Conservation (phyloP, 37 sponge, comb jelly and placozoan genomes). For the Halisarca cf. caerulea region DNA sequence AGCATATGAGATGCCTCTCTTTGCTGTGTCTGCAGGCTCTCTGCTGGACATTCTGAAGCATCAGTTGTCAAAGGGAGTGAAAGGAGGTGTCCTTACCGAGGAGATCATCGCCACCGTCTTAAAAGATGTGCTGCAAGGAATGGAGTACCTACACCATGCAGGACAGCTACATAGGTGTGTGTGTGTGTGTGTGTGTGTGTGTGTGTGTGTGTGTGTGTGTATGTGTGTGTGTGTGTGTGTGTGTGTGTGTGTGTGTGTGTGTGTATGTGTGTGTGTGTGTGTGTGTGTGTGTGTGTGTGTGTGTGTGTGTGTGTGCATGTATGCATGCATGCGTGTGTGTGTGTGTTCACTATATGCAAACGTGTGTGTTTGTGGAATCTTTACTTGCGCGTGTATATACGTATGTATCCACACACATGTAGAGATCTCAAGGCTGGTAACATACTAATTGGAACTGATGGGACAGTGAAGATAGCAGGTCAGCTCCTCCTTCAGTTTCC, state of each 20-base stretch:
- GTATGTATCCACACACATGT: too few species aligned
- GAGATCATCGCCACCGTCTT: slow-evolving; percentile 87
- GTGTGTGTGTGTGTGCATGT: neutral
- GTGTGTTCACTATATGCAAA: neutral
- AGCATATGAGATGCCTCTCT: neutral
- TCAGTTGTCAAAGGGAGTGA: slow-evolving; percentile 54
- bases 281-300: slow-evolving; percentile 4
- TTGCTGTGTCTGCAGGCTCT: slow-evolving; percentile 84
- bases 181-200: too few species aligned
- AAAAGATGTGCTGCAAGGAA: slow-evolving; percentile 78
- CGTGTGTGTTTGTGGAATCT: slow-evolving; percentile 27
- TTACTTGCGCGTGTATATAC: neutral
- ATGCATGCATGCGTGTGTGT: slow-evolving; percentile 2
- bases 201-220: too few species aligned
- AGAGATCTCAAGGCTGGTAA: slow-evolving; percentile 96
- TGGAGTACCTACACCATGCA: slow-evolving; percentile 89
- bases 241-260: slow-evolving; percentile 29
- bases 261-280: slow-evolving; percentile 41
- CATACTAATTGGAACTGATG: slow-evolving; percentile 90
- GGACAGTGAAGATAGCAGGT: slow-evolving; percentile 88
- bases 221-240: slow-evolving; percentile 27
- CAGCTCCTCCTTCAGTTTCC: too few species aligned
- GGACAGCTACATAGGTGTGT: slow-evolving; percentile 74
- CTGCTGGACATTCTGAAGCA: slow-evolving; percentile 85
- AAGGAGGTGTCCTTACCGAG: slow-evolving; percentile 85